Base-by-base conservation (phyloP, 2,888 invertebrate genomes). In the Nowickia ferox region DNA sequence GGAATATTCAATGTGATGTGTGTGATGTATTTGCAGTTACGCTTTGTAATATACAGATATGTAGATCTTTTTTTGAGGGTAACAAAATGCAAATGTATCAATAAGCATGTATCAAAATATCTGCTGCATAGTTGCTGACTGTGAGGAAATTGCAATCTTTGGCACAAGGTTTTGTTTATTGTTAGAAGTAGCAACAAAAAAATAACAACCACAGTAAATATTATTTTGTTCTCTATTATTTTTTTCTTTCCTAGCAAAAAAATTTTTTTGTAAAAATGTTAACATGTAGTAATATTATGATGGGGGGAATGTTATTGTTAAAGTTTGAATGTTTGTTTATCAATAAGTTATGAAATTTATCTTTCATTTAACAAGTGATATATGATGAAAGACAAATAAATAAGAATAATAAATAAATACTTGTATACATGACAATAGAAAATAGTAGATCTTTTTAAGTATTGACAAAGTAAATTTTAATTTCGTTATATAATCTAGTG, bases 271-370 rank as follows among this genome's bases (percentile, higher is more conserved):
- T n/a, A 74, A 53, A 53, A 42, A 71, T 57, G 10, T 17, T 38
- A 11, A 9, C 22, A 51, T 30, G 22, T 57, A 44, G 13, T 46
- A 19, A 40, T 57, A 57, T 57, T 22, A 40, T 30, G 30, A 30
- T n/a, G n/a, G n/a, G 30, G n/a, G 15, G 3, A 38, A 55, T 65
- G 46, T 66, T 55, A 66, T 76, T 66, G 63, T 44, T 65, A 44
- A 30, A 13, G 8, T 77, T 77, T 48, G 44, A 8, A 30, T 61
- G n/a, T 75, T 82, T 51, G 61, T 11, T 55, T 63, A 44, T 75
- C 53, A 59, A 75, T 53, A 75, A 69, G 81, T 55, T 69, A 69
- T 82, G 44, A 61, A 75, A 46, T 68, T 38, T 61, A 75, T 82
- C 75, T 75, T 38, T 8, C 44, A 38, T 82, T 51, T 42, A 55